Evolutionary conservation across 2,888 invertebrate species (phyloP).

Genomic region (Sclerodermus sp.): DNA sequence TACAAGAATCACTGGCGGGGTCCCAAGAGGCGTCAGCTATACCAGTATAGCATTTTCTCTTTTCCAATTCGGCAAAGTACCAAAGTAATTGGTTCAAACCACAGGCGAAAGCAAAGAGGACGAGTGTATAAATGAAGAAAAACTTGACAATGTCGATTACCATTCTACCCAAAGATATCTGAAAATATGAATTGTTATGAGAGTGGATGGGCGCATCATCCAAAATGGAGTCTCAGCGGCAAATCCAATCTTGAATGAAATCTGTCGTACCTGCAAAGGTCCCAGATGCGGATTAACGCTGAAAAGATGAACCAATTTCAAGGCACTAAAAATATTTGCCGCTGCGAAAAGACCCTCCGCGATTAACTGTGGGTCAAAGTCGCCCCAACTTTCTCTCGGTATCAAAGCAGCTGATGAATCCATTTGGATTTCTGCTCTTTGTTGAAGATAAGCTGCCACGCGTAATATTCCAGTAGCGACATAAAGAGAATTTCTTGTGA

Average conservation of each 20-base stretch:
- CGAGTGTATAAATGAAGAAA: conserved; percentile 85
- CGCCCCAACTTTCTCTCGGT: conserved; percentile 85
- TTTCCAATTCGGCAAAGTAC: conserved; percentile 89
- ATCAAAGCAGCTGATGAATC: conserved; percentile 74
- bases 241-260: no score
- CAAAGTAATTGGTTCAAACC: conserved; percentile 91
- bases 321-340: conserved; percentile 89
- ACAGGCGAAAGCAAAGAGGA: conserved; percentile 90
- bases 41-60: conserved; percentile 74
- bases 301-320: conserved; percentile 89
- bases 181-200: conserved; percentile 49
- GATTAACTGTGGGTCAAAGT: conserved; percentile 91
- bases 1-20: conserved; percentile 74
- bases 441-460: conserved; percentile 75
- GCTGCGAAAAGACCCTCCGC: conserved; percentile 92
- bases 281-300: conserved; percentile 92
- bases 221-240: no score
- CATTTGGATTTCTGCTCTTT: conserved; percentile 67
- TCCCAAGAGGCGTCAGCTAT: conserved; percentile 78
- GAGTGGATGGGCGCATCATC: no score
- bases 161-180: conserved; percentile 89
- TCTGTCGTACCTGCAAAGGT: conserved; percentile 75
- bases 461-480: conserved; percentile 71
- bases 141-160: conserved; percentile 91
- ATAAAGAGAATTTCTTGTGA: conserved; percentile 86